phyloP scores from a whole-genome alignment of 2,797 vertebrate species.

The Melanotaenia boesemani region DNA sequence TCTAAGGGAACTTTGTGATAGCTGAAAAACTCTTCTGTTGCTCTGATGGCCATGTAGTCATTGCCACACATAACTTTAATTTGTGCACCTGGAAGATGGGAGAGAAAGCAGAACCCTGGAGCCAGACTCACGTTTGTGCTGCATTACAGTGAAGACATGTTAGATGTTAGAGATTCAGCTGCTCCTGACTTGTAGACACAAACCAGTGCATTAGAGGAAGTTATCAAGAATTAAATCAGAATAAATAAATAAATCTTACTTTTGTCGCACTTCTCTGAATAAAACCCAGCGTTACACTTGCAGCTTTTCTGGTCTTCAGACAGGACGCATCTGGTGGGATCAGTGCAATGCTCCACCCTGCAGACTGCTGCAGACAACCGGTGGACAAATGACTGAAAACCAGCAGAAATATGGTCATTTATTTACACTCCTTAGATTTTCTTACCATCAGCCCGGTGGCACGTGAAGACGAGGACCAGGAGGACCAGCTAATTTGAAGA shows the following conservation, averaged over 20 bases:
- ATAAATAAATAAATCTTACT: conserved; percentile 41
- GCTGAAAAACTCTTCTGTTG: conserved; percentile 76
- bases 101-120: background rate
- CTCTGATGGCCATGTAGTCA: conserved; percentile 73
- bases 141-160: background rate
- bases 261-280: conserved; percentile 77
- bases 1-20: conserved; percentile 76
- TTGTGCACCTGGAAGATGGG: conserved; percentile 60
- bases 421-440: background rate
- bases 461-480: conserved; percentile 34
- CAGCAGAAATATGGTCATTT: background rate
- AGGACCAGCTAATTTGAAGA: conserved; percentile 51
- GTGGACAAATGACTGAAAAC: accelerated
- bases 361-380: conserved; percentile 65
- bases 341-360: conserved; percentile 65
- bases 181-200: no score
- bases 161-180: no score
- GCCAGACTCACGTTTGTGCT: background rate
- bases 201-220: no score
- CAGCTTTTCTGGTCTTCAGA: conserved; percentile 67
- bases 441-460: conserved; percentile 59
- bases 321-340: conserved; percentile 60
- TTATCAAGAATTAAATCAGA: no score
- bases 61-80: conserved; percentile 73
- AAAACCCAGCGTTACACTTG: conserved; percentile 74